Evolutionary conservation across 1,140 invertebrate species (phyloP), one percentile per base, ranked within the genome.

Genomic region (Lasioglossum baleicum): DNA sequence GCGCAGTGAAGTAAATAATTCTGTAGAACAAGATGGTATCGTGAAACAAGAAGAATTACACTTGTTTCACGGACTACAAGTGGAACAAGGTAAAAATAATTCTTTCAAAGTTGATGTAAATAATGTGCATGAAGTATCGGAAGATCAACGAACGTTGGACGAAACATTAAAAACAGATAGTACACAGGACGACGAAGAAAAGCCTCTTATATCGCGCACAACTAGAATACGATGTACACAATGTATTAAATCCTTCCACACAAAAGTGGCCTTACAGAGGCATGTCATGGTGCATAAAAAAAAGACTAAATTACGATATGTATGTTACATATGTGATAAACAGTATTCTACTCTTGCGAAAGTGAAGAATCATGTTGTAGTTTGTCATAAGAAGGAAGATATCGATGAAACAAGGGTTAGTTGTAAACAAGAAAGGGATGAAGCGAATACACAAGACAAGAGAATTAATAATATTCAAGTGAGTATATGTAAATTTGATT

Each of bases 271-370:
- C 2, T 75, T 91, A 11, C 82, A 90, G n/a, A 84, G 87, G 80
- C 90, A 92, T 64, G 67, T 79, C 35, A 83, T 75, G 7, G 66
- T 90, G 63, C 90, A 90, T 72, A 88, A 88, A 61, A 83, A 86
- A 7, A 86, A 90, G 35, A 80, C 85, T 10, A 87, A 90, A 77
- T 71, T 87, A 67, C 71, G 88, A n/a, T 91, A 91, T 44, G 83
- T 88, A 42, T 92, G 90, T 81, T 87, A 90, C 31, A 70, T 91
- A 64, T 92, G 91, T 60, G 83, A 91, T 35, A 85, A 91, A 69
- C 85, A 91, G 78, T 91, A 91, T 80, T 63, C 80, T 1, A 88
- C 74, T 10, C 72, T 87, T 40, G 72, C 76, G 17, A 89, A 90
- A 68, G 68, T 91, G 56, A 88, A 91, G 70, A 80, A 40, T 65